These are phyloP conservation scores for Sipunculus nudus DNA, from an alignment of 2,888 invertebrate genomes.

Conservation along the genomic window DNA sequence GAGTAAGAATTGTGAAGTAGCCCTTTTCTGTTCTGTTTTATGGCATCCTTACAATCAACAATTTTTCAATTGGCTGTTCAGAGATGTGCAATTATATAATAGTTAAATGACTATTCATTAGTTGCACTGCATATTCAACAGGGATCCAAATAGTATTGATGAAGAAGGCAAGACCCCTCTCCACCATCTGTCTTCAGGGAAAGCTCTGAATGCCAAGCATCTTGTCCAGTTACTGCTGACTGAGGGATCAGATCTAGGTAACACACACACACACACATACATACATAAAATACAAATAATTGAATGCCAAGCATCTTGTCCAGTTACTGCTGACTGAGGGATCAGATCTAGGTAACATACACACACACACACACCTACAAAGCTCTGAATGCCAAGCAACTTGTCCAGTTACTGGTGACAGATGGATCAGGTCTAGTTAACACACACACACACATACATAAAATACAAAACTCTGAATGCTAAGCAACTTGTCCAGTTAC, in stretches of 20 bases:
- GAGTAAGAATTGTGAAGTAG: too few relatives aligned
- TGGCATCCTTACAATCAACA: too few relatives aligned
- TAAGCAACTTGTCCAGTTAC: conserved; percentile 44
- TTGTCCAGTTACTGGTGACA: conserved; percentile 49
- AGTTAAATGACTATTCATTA: too few relatives aligned
- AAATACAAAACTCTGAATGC: conserved; percentile 50
- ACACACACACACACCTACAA: too few relatives aligned
- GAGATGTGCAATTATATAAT: too few relatives aligned
- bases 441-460: conserved; percentile 8
- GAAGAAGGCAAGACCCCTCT: conserved; percentile 58
- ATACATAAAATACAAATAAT: too few relatives aligned
- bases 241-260: conserved; percentile 53
- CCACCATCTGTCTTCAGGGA: conserved; percentile 59
- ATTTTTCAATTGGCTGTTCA: too few relatives aligned
- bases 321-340: conserved; percentile 49
- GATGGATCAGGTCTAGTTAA: conserved; percentile 53
- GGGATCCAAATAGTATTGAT: conserved; percentile 56
- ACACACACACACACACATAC: conserved; percentile 14
- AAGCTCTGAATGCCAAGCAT: conserved; percentile 45
- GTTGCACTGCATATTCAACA: too few relatives aligned
- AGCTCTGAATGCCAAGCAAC: conserved; percentile 42
- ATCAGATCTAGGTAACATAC: conserved; percentile 48
- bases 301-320: conserved; percentile 46
- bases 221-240: conserved; percentile 50
- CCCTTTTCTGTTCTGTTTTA: too few relatives aligned